Conservation (phyloP, 1,140 invertebrate species). For the Calosoma granatense region DNA sequence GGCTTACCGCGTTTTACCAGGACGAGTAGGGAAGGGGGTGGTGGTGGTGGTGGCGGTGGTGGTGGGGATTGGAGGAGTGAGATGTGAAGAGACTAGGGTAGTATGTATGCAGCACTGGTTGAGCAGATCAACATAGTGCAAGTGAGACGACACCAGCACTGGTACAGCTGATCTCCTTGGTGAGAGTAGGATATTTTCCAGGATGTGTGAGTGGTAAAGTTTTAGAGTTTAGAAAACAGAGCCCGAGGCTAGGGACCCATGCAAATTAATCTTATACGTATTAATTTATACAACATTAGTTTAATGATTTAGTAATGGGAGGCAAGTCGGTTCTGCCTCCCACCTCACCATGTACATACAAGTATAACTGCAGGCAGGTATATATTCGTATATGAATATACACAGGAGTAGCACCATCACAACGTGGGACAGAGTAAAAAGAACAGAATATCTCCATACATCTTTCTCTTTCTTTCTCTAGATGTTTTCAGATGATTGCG, state of each 20-base stretch:
- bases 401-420: too few relatives aligned
- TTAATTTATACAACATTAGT: neutral
- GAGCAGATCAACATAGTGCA: neutral
- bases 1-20: neutral
- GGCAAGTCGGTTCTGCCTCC: neutral
- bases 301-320: neutral
- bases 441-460: too few relatives aligned
- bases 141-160: neutral
- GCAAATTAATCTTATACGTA: neutral
- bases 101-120: neutral
- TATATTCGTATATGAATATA: too few relatives aligned
- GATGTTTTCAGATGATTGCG: too few relatives aligned
- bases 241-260: neutral
- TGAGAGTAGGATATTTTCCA: too few relatives aligned
- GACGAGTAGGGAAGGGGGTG: too few relatives aligned
- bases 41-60: too few relatives aligned
- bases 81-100: neutral
- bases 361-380: too few relatives aligned
- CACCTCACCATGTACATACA: too few relatives aligned
- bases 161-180: too few relatives aligned
- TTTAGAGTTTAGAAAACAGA: neutral
- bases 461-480: too few relatives aligned
- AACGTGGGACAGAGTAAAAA: too few relatives aligned
- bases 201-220: neutral
- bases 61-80: neutral